Base-by-base conservation (phyloP, 2,888 invertebrate genomes). In the Eilema griseolum region DNA sequence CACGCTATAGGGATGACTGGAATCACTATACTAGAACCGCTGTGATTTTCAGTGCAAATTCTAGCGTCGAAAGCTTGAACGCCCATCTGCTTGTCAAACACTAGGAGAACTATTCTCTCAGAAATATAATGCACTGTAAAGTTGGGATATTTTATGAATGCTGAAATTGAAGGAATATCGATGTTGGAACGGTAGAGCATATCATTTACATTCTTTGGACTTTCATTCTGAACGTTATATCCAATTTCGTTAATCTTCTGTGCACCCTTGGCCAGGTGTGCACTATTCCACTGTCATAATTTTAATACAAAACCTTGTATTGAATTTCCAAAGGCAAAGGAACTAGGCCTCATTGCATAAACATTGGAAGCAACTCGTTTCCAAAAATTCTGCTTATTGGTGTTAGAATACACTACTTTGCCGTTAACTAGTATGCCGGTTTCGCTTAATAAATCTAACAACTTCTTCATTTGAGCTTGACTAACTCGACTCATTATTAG, bases 261-360 rank as follows among this genome's bases (percentile, higher is more conserved):
- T 91, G 94, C 94, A 92, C 94, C 94, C 88, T 93, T 92, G 46
- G 94, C 93, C 31, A 92, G 83, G 89, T 94, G 95, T 89, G 94
- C 95, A 88, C 94, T 95, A 76, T 96, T 96, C 97, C 97, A 98
- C 85, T 97, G 97, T 98, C 98, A 98, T 90, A 98, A 97, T 94
- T 98, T 98, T 81, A 98, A 92, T 24, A 97, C 97, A 90, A 98
- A 98, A 0, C 98, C 98, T 66, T 96, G 95, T 75, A 97, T 96
- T 64, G 95, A 93, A 75, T 96, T 95, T 77, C 95, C 93, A 80
- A 97, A 96, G 4, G 96, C 95, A 91, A 97, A 96, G 11, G 97
- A 95, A 33, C 96, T 97, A 0, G 98, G 97, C 68, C 96, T 96
- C 96, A 97, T 97, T 2, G 97, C 97, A 85, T 96, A 97, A 63